These are phyloP conservation scores for Caenorhabditis virilis DNA, from an alignment of 2,888 invertebrate genomes.

Conservation along the genomic window DNA sequence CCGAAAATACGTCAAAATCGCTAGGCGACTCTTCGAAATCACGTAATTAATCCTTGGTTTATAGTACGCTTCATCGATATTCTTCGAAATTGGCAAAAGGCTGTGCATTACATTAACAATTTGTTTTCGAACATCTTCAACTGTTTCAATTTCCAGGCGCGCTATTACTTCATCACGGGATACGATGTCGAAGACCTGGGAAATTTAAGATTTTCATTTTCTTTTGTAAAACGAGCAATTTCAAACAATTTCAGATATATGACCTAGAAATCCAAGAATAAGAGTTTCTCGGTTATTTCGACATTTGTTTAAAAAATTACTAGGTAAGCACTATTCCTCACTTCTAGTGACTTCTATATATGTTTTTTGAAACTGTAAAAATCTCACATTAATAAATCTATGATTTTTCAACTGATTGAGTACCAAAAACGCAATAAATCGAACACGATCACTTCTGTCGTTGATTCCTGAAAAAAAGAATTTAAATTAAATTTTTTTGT, in stretches of 20 bases:
- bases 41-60: conserved; percentile 20
- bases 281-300: no score
- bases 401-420: conserved; percentile 20
- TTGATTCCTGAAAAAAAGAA: conserved; percentile 16
- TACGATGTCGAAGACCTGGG: conserved; percentile 24
- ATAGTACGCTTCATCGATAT: conserved; percentile 20
- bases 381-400: conserved; percentile 19
- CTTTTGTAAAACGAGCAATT: no score
- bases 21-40: conserved; percentile 20
- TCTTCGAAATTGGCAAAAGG: conserved; percentile 14
- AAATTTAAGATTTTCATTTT: conserved; percentile 1
- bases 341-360: no score
- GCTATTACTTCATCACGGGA: conserved; percentile 27
- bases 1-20: conserved; percentile 27
- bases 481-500: no score
- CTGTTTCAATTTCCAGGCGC: conserved; percentile 36
- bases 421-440: conserved; percentile 14
- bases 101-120: conserved; percentile 28
- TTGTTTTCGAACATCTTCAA: conserved; percentile 28
- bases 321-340: no score
- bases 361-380: neutral
- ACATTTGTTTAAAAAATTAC: no score
- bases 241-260: no score
- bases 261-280: no score
- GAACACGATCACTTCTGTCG: conserved; percentile 34